These are phyloP conservation scores for Ostrea edulis DNA, from an alignment of 1,140 invertebrate genomes.

Conservation along the genomic window DNA sequence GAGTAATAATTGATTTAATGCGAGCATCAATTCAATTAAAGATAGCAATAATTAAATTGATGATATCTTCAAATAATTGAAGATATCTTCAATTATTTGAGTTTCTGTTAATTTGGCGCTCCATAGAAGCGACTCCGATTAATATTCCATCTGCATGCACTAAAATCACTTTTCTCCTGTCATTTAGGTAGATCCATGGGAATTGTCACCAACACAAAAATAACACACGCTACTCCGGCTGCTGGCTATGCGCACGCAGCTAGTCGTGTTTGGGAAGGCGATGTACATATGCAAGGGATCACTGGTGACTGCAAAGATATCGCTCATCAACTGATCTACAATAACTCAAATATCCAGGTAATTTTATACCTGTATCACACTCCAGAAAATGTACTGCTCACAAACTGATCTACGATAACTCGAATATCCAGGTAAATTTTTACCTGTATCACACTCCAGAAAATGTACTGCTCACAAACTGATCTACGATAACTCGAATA, in stretches of 20 bases:
- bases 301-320: slow-evolving; percentile 74
- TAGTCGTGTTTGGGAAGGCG: slow-evolving; percentile 79
- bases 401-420: slow-evolving; percentile 67
- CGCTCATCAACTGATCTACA: slow-evolving; percentile 71
- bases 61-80: too few relatives aligned
- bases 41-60: too few relatives aligned
- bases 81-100: too few relatives aligned
- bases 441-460: too few relatives aligned
- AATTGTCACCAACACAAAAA: slow-evolving; percentile 93
- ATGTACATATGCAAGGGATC: slow-evolving; percentile 62
- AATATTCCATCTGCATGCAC: neutral
- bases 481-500: slow-evolving; percentile 57
- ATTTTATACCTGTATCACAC: neutral
- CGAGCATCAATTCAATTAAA: too few relatives aligned
- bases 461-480: slow-evolving; percentile 70
- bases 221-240: slow-evolving; percentile 95
- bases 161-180: neutral
- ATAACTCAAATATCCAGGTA: slow-evolving; percentile 63
- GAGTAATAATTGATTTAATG: too few relatives aligned
- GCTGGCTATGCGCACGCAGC: slow-evolving; percentile 90
- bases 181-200: slow-evolving; percentile 89
- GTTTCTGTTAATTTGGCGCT: too few relatives aligned
- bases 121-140: too few relatives aligned
- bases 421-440: slow-evolving; percentile 60
- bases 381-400: slow-evolving; percentile 57